Evolutionary conservation across 2,888 invertebrate genomes (phyloP), one percentile per base, ranked within the genome.

Genomic region (Drosophila gaucha): DNA sequence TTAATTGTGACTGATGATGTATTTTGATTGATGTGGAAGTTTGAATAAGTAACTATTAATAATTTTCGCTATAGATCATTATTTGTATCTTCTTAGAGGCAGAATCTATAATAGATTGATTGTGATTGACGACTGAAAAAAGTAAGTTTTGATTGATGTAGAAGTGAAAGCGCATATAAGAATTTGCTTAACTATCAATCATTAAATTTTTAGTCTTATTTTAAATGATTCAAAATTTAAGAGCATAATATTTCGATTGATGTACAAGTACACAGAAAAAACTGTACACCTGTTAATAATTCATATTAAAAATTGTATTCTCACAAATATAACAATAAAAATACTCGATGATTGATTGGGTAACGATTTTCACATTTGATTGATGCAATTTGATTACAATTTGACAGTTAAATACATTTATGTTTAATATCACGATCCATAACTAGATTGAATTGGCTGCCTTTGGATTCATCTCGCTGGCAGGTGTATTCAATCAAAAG

Each of bases 401-500:
- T 10, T 14, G 14, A 14, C 41, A 14, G n/a, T 10, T 16, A 14
- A 24, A 10, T 16, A 1, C 41, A 44, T 44, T 26, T 18, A 44
- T 44, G 28, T 18, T 41, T 41, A 44, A 44, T 44, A 44, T 6
- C 18, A 1, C 14, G 6, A 46, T 31, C 31, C 22, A 28, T 30
- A 31, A 16, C 36, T 31, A 2, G 3, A 64, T 28, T 41, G 30
- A 16, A 24, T 10, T 14, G 2, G 14, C 28, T 39, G 24, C 2
- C 20, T 44, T 12, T 5, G 1, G 6, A 12, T 16, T 6, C 26
- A 12, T n/a, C 47, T 16, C 30, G 8, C 4, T 12, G 31, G 36
- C 31, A 18, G 5, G 18, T 6, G 51, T 4, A n/a, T 26, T 74
- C 35, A 41, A 50, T 70, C 55, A 52, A 62, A 56, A 16, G n/a